Conservation (phyloP, 2,113 vertebrate genomes). For the Mugil cephalus region DNA sequence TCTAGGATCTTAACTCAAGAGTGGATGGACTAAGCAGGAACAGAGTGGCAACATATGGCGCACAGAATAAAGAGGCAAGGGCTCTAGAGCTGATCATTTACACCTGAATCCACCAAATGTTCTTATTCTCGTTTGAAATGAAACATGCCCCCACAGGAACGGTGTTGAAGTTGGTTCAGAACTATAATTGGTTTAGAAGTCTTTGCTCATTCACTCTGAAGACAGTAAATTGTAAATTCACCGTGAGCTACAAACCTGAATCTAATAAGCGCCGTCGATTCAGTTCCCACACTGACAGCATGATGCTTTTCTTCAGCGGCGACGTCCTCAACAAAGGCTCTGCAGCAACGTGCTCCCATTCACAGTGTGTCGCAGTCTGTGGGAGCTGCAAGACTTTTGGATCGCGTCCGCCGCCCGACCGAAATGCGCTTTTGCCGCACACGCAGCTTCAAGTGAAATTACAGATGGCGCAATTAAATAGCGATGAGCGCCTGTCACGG, state of each 20-base stretch:
- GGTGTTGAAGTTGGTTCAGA: not conserved
- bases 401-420: too few species aligned
- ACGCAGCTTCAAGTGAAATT: constrained; percentile 39
- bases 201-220: not conserved
- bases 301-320: not conserved
- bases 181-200: constrained; percentile 2
- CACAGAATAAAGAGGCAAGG: constrained; percentile 14
- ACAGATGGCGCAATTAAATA: constrained; percentile 43
- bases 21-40: constrained; percentile 41
- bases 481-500: constrained; percentile 20
- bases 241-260: not conserved
- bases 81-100: constrained; percentile 21
- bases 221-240: constrained; percentile 18
- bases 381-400: not conserved
- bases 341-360: not conserved
- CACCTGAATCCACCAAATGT: constrained; percentile 19
- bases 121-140: constrained; percentile 6
- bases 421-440: constrained; percentile 14
- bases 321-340: not conserved
- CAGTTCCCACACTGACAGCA: not conserved
- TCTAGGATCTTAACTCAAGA: constrained; percentile 70
- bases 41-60: constrained; percentile 54
- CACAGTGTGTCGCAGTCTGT: not conserved
- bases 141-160: not conserved
- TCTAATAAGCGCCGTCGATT: not conserved